Evolutionary conservation across 2,797 vertebrate genomes (phyloP), one percentile per base, ranked within the genome.

Genomic region (Gambusia yucatana): DNA sequence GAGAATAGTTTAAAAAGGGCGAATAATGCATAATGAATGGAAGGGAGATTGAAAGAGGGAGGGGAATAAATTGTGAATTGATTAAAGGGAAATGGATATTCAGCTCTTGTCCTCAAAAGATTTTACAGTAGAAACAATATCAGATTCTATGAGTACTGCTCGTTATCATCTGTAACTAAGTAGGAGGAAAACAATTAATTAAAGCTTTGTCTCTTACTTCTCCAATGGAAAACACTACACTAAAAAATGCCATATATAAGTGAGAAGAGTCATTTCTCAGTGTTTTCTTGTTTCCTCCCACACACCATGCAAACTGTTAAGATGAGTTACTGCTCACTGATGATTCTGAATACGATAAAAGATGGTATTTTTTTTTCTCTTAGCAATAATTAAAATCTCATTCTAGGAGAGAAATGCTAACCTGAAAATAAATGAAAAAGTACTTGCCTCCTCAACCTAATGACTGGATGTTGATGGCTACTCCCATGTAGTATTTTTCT

Each of bases 1-100:
- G 94, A 92, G 95, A 95, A 95, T 96, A 87, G 87, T 94, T 96
- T 95, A 94, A 95, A 96, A 95, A 94, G 93, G 94, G 88, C 79
- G 92, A 95, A 95, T 95, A 93, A 96, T 96, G 93, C 93, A 96
- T 95, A 95, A 95, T 96, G 92, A 95, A 96, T 95, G 91, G 88
- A 80, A 88, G 84, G 90, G 90, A 94, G 93, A 95, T 94, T 94
- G 93, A 90, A 91, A 93, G 92, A 89, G 87, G 91, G 93, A 87
- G 89, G 85, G 87, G 91, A 93, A 88, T 94, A 89, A 94, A 94
- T 94, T 93, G 92, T 91, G 92, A 94, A 96, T 95, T 94, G 92
- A 96, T 96, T 95, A 94, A 95, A 94, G 86, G 89, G 87, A 94
- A 96, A 95, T 95, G 92, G 92, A 93, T 94, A 93, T 94, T 90